Evolutionary conservation across 2,797 vertebrate species (phyloP).

Genomic region (Amphiprion clarkii): DNA sequence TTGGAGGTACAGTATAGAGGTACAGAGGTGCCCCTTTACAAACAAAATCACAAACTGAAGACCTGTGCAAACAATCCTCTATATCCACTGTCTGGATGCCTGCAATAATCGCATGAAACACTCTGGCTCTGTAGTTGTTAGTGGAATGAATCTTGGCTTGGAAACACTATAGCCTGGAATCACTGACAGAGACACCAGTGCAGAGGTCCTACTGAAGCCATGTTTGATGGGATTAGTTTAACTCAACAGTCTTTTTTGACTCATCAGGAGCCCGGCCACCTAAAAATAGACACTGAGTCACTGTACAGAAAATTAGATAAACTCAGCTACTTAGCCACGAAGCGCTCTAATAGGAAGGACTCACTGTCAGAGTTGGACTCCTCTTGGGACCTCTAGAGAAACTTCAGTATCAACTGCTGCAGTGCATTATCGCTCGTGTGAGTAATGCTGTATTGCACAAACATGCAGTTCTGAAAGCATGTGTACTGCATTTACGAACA

Average conservation of each 20-base stretch:
- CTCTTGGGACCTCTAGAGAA: not conserved
- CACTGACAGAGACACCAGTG: constrained; percentile 26
- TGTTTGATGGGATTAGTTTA: constrained; percentile 67
- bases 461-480: not conserved
- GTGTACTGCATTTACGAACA: not conserved
- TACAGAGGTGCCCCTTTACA: not conserved
- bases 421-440: constrained; percentile 11
- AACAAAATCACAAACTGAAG: constrained; percentile 11
- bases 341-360: constrained; percentile 28
- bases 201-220: constrained; percentile 36
- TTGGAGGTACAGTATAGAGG: not conserved
- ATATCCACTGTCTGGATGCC: constrained; percentile 15
- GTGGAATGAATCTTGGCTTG: constrained; percentile 21
- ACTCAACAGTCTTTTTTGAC: constrained; percentile 65
- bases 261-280: constrained; percentile 37
- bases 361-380: constrained; percentile 16
- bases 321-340: constrained; percentile 29
- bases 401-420: constrained; percentile 2
- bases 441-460: not conserved
- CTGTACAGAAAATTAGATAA: constrained; percentile 58
- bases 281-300: constrained; percentile 65
- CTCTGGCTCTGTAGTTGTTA: constrained; percentile 28
- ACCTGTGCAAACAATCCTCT: constrained; percentile 23
- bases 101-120: constrained; percentile 32
- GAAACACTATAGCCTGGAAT: constrained; percentile 35